Evolutionary conservation across 2,888 invertebrate genomes (phyloP).

Genomic region (Zygogramma bicolorata): DNA sequence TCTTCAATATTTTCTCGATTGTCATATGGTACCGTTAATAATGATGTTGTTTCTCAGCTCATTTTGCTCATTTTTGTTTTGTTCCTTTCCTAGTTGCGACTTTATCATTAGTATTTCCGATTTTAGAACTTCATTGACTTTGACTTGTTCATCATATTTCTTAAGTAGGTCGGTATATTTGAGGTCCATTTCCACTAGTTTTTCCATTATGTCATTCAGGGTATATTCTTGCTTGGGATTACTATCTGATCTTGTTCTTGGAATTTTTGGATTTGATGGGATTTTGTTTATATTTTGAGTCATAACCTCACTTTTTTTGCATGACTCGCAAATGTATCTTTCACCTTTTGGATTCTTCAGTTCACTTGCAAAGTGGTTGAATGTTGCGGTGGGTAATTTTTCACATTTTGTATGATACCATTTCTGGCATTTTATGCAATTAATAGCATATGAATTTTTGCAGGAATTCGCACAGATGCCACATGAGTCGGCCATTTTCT

Average conservation of each 20-base stretch:
- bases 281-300: not conserved
- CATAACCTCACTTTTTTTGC: constrained; percentile 8
- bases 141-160: too few relatives aligned
- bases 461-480: not conserved
- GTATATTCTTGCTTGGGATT: not conserved
- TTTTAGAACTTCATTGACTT: too few relatives aligned
- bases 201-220: not conserved
- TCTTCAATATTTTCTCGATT: too few relatives aligned
- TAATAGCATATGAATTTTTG: constrained; percentile 8
- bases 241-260: not conserved
- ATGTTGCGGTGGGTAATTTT: too few relatives aligned
- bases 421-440: constrained; percentile 11
- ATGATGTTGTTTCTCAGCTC: too few relatives aligned
- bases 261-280: not conserved
- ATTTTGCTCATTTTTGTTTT: not conserved
- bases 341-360: too few relatives aligned
- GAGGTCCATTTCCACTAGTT: not conserved
- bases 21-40: not conserved
- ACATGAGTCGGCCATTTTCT: too few relatives aligned
- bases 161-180: not conserved
- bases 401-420: constrained; percentile 11
- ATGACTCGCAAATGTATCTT: not conserved
- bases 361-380: too few relatives aligned
- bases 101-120: constrained; percentile 2
- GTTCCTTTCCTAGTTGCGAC: not conserved